These are phyloP conservation scores for Hystrix cristata DNA, from an alignment of 2,113 vertebrate species.

Conservation along the genomic window DNA sequence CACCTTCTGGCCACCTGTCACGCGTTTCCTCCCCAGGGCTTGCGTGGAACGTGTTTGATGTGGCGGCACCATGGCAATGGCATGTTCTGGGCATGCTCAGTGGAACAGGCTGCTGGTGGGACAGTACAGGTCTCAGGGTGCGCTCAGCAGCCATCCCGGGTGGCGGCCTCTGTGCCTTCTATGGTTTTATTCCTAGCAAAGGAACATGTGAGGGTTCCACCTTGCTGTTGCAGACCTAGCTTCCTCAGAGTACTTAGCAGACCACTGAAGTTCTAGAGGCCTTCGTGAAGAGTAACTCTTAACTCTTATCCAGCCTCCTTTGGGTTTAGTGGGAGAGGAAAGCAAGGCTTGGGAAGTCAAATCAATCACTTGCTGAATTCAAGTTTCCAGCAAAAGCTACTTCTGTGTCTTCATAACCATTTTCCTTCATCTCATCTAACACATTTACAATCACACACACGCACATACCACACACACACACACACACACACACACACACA, in stretches of 20 bases:
- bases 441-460: background rate
- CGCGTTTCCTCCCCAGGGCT: background rate
- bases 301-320: background rate
- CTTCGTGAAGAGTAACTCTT: background rate
- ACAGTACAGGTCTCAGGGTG: too few relatives aligned
- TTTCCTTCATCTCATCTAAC: background rate
- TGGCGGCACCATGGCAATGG: fast-evolving
- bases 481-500: background rate
- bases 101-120: background rate
- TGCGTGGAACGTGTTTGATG: too few relatives aligned
- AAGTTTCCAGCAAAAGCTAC: background rate
- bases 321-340: too few relatives aligned
- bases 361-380: background rate
- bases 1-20: too few relatives aligned
- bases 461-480: too few relatives aligned
- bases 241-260: too few relatives aligned
- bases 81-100: background rate
- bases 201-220: fast-evolving
- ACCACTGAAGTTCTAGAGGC: background rate
- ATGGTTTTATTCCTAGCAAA: background rate
- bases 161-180: background rate
- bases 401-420: too few relatives aligned
- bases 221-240: background rate
- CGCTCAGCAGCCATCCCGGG: background rate
- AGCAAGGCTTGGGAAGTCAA: background rate